Evolutionary conservation across 1,140 invertebrate species (phyloP), one percentile per base, ranked within the genome.

Genomic region (Dryas iulia): DNA sequence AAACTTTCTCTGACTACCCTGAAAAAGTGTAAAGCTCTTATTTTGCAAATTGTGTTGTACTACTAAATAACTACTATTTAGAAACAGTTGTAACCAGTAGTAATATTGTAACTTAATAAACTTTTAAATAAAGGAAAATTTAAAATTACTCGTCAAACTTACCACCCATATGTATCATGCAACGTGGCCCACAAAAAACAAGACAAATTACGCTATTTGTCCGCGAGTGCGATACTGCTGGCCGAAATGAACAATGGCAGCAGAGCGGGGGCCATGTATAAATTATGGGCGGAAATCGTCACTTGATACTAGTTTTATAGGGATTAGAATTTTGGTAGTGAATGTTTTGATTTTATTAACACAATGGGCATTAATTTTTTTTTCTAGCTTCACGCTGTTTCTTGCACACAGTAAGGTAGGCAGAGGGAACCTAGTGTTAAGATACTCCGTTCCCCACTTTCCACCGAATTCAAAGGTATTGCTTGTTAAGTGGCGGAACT

Each of bases 171-270:
- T 72, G 81, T 83, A 60, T 24, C 73, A 52, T 65, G 71, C 76
- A 69, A 64, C 57, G 61, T 28, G 62, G 71, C 53, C 54, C 54
- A 73, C 82, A 87, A 84, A 87, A 86, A 85, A 87, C 78, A 85
- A 85, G 83, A 87, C 82, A 86, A 87, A 87, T 84, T 76, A 71
- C 76, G 77, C 79, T 83, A 83, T 87, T 87, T 83, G 85, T 86
- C 79, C 67, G 72, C 83, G 85, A 83, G 83, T 82, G 74, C 83
- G 83, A 87, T 85, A 86, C 77, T 76, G 71, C 75, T 79, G 81
- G 73, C 74, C 73, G 69, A 81, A 79, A 81, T 80, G 78, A 79
- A 83, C 79, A 83, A 84, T 83, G 74, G 74, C 69, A 69, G 58
- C 24, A 65, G 60, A 72, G 72, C 71, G 70, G 70, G 69, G 72